Base-by-base conservation (phyloP, 2,797 vertebrate genomes). In the Muscicapa comitata region DNA sequence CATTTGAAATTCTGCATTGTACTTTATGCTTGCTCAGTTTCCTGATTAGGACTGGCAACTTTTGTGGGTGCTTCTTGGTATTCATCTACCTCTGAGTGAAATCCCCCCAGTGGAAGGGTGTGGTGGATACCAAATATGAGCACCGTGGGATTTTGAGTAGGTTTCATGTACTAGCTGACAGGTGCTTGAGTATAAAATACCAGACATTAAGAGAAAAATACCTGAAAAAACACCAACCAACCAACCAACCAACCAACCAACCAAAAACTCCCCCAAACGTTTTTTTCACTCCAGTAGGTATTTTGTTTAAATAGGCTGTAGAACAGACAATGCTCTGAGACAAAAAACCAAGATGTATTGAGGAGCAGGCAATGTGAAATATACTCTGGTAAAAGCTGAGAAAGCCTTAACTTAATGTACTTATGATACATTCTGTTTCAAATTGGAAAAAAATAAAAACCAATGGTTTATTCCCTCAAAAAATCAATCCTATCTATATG, bases 31-130 rank as follows among this genome's bases (percentile, higher is more conserved):
- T n/a, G 16, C 43, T 82, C 11, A 3, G 0, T 79, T 71, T 91
- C 42, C n/a, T 71, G 11, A 23, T 24, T 63, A 55, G 15, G 40
- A 43, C 23, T 35, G 43, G 17, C n/a, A 72, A 10, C 1, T 59
- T 76, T n/a, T n/a, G 6, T 0, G 0, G 2, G 4, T 63, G 9
- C 7, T 40, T 29, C 33, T 35, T 93, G 25, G 9, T 51, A 11
- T 68, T 61, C 53, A 26, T n/a, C 25, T 86, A 1, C 20, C 13
- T 80, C 14, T 7, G 45, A 79, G 29, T 35, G 38, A 76, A 55
- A 66, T 55, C 14, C 15, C 33, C 72, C 77, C 48, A 18, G 13
- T 63, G 59, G 47, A 57, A 76, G 11, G 8, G 1, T 43, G 2
- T 73, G 20, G 31, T 87, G 7, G 23, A 24, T 76, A 24, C 13